Base-by-base conservation (phyloP, 1,140 invertebrate genomes). In the Odontomachus brunneus region DNA sequence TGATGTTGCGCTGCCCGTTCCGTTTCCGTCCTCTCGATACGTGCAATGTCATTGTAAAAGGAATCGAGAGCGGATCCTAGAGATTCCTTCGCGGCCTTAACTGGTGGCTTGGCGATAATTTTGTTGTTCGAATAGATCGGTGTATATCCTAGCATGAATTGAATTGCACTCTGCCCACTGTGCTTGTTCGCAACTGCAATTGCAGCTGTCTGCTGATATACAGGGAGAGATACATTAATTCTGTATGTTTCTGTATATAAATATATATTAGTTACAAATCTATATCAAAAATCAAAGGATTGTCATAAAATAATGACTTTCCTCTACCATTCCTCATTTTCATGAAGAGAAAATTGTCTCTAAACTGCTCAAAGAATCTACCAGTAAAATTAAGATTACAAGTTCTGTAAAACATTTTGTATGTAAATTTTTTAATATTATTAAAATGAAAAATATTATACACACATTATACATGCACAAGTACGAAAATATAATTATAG, bases 31-130 rank as follows among this genome's bases (percentile, higher is more conserved):
- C 90, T 93, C 69, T 95, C 95, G 19, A 96, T 93, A 15, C 94
- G 93, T 4, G 95, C 95, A 29, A 96, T 94, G 78, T 96, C 95
- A 15, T 92, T 96, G 86, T 96, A 96, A 91, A 96, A 96, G 3
- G 95, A 95, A 90, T 95, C 94, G 17, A 96, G 88, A 3, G 94
- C 95, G 0, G 94, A 94, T 14, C 92, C 91, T 0, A 93, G 84
- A 19, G 92, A 92, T 55, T 94, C 91, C 11, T 92, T 92, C 15
- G 92, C 88, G 22, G 89, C 90, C 59, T 94, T 93, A 2, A 94
- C 86, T 0, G 93, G 92, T 9, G 93, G 93, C 60, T 92, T 94
- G 0, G 92, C 91, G 38, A 93, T 94, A 12, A 94, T 92, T 82
- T 94, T 91, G 73, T 91, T 94, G 49, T 92, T 93, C 26, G 92